Percentiles rank a stretch among this genome's conserved stretches.
phyloP scores from a whole-genome alignment of 2,888 invertebrate genomes.

The Tetropium fuscum region DNA sequence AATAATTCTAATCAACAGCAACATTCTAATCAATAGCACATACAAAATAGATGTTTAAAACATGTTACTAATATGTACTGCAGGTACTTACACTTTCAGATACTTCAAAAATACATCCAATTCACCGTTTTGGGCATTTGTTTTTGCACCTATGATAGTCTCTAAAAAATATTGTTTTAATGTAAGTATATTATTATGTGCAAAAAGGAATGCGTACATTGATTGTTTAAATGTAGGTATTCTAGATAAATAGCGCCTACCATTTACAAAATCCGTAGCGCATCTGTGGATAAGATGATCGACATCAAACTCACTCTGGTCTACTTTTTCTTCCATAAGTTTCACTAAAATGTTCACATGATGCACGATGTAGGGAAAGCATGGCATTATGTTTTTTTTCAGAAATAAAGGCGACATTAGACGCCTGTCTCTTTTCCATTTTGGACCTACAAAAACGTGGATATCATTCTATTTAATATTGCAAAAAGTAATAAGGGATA shows the following conservation, averaged over 20 bases:
- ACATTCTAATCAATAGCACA: too few relatives aligned
- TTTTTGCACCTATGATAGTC: constrained; percentile 42
- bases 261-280: constrained; percentile 47
- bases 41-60: background rate
- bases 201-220: too few relatives aligned
- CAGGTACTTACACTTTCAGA: background rate
- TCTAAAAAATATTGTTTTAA: constrained; percentile 44
- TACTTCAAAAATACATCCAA: too few relatives aligned
- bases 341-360: constrained; percentile 40
- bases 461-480: background rate
- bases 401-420: constrained; percentile 47
- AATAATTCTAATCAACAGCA: too few relatives aligned
- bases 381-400: constrained; percentile 40
- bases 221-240: too few relatives aligned
- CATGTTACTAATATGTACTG: background rate
- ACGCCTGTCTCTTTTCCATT: constrained; percentile 49
- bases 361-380: constrained; percentile 41
- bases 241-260: constrained; percentile 34
- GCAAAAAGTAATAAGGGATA: background rate
- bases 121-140: constrained; percentile 44
- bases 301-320: constrained; percentile 41
- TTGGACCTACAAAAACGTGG: constrained; percentile 39
- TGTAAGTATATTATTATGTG: too few relatives aligned
- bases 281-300: constrained; percentile 42
- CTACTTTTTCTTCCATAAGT: constrained; percentile 33